phyloP scores from a whole-genome alignment of 2,888 invertebrate genomes.

The Venustoraphidia nigricollis region DNA sequence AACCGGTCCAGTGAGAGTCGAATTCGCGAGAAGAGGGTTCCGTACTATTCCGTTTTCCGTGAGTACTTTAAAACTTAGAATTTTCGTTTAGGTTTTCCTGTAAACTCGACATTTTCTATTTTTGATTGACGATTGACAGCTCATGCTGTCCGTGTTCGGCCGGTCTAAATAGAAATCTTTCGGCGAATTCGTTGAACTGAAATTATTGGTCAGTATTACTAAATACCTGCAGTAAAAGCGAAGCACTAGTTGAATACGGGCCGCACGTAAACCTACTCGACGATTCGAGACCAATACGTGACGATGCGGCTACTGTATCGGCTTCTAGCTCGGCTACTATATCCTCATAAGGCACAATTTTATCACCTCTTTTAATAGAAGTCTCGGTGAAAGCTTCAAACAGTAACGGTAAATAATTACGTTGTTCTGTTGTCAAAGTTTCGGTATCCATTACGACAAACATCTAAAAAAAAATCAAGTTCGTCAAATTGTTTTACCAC shows the following conservation, averaged over 20 bases:
- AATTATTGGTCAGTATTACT: background rate
- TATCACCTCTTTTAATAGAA: slow-evolving; percentile 43
- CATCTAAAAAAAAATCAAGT: slow-evolving; percentile 36
- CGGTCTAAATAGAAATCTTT: no score
- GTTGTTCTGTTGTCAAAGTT: slow-evolving; percentile 35
- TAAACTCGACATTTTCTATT: no score
- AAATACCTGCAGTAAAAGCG: slow-evolving; percentile 48
- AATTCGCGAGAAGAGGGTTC: no score
- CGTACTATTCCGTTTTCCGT: no score
- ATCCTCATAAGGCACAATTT: slow-evolving; percentile 44
- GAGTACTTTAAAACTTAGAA: no score
- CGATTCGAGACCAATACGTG: slow-evolving; percentile 47
- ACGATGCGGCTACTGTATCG: slow-evolving; percentile 49
- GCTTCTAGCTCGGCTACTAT: slow-evolving; percentile 65
- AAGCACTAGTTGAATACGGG: slow-evolving; percentile 49
- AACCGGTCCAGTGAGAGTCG: no score
- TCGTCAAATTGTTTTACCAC: no score
- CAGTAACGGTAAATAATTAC: slow-evolving; percentile 60
- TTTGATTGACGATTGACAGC: no score
- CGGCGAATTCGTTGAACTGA: no score
- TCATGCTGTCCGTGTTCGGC: no score
- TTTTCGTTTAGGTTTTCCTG: no score
- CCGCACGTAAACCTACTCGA: slow-evolving; percentile 51
- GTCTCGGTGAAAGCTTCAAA: slow-evolving; percentile 63
- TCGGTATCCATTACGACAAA: slow-evolving; percentile 56